Evolutionary conservation across 2,888 invertebrate species (phyloP).

Genomic region (Idaea aversata): DNA sequence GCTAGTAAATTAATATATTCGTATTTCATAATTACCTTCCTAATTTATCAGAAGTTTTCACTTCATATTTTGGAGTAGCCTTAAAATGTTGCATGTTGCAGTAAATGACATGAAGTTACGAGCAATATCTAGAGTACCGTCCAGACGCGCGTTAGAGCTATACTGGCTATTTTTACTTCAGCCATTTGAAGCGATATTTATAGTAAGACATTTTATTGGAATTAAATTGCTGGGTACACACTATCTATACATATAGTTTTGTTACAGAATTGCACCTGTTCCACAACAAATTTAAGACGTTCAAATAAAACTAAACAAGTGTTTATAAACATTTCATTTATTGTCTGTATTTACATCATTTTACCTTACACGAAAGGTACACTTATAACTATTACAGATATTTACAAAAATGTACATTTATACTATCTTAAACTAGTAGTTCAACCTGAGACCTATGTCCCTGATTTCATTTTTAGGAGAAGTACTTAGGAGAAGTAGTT

Average conservation of each 20-base stretch:
- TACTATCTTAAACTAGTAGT: neutral
- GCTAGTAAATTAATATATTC: neutral
- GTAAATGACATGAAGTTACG: conserved; percentile 4
- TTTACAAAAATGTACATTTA: conserved; percentile 51
- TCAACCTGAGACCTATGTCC: neutral
- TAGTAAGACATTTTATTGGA: conserved; percentile 11
- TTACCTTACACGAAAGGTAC: conserved; percentile 50
- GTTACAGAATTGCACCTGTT: neutral
- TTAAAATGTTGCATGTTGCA: conserved; percentile 19
- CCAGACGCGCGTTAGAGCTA: conserved; percentile 12
- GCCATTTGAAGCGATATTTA: conserved; percentile 16
- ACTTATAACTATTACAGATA: conserved; percentile 58
- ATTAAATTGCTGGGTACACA: conserved; percentile 3
- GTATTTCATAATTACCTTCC: conserved; percentile 52
- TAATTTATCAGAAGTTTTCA: conserved; percentile 52
- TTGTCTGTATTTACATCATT: conserved; percentile 53
- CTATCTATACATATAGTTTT: neutral
- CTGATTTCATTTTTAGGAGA: neutral
- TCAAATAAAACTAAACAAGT: conserved; percentile 24
- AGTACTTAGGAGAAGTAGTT: neutral
- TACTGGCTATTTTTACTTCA: conserved; percentile 35
- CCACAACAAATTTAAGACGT: neutral
- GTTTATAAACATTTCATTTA: conserved; percentile 43
- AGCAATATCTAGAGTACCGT: conserved; percentile 6
- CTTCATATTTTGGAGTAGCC: conserved; percentile 55